Conservation (phyloP, 1,140 invertebrate genomes). For the Drosophila burlai region DNA sequence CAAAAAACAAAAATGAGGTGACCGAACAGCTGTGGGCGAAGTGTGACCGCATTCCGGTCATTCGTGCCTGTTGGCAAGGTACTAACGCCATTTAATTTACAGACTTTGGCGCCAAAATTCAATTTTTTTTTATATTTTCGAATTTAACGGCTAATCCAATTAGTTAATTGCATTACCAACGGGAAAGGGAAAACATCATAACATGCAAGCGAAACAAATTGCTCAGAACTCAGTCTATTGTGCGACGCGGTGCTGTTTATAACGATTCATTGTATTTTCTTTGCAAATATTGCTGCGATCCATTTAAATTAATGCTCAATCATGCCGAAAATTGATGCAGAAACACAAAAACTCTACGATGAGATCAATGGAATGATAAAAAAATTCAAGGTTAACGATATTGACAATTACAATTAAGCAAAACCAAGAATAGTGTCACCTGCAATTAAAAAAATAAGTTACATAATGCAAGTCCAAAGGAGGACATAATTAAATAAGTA, state of each 20-base stretch:
- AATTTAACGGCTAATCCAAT: constrained; percentile 70
- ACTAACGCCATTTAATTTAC: constrained; percentile 1
- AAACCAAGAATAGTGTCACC: neutral
- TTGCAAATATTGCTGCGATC: constrained; percentile 27
- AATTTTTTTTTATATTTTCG: constrained; percentile 28
- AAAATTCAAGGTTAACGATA: constrained; percentile 88
- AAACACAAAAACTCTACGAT: constrained; percentile 90
- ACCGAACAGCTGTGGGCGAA: constrained; percentile 51
- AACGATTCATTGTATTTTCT: constrained; percentile 12
- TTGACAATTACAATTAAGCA: neutral
- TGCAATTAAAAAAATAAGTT: neutral
- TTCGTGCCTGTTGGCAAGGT: neutral
- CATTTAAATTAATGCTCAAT: constrained; percentile 51
- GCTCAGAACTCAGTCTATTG: constrained; percentile 63
- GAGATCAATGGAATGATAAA: constrained; percentile 92
- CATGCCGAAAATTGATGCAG: constrained; percentile 91
- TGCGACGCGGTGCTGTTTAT: constrained; percentile 45
- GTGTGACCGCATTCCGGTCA: neutral
- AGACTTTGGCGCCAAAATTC: constrained; percentile 33
- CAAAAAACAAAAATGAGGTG: constrained; percentile 56
- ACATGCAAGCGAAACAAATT: constrained; percentile 55
- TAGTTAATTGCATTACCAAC: constrained; percentile 79
- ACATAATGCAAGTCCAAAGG: neutral
- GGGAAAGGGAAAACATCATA: constrained; percentile 61
- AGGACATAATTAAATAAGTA: neutral